Evolutionary conservation across 2,797 vertebrate genomes (phyloP).

Genomic region (Tapirus indicus): DNA sequence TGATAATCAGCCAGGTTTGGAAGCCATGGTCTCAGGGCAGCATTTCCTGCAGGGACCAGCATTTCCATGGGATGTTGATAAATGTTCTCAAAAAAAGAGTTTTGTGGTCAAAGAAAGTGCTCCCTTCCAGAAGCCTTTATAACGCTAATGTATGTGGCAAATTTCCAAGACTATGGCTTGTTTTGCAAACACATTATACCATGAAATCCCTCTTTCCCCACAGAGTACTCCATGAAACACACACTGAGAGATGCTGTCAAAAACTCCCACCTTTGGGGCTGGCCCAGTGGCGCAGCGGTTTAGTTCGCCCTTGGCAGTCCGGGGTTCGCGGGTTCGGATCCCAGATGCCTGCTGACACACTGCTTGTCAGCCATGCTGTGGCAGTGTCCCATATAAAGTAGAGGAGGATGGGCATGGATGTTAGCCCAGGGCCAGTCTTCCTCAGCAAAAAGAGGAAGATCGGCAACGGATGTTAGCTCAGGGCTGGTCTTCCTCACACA

Average conservation of each 20-base stretch:
- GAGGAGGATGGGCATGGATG: too few species aligned
- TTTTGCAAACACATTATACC: slow-evolving; percentile 32
- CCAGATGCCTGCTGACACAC: too few species aligned
- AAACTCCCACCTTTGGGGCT: not conserved
- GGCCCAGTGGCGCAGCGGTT: too few species aligned
- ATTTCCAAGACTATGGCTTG: not conserved
- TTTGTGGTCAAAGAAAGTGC: not conserved
- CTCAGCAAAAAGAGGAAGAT: too few species aligned
- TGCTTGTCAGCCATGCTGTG: too few species aligned
- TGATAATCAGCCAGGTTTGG: not conserved
- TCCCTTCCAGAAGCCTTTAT: not conserved
- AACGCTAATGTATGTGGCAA: not conserved
- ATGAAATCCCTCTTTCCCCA: not conserved
- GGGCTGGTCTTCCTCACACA: too few species aligned
- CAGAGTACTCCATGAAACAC: not conserved
- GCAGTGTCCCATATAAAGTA: too few species aligned
- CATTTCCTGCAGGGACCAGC: not conserved
- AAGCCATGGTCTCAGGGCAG: not conserved
- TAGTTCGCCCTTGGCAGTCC: too few species aligned
- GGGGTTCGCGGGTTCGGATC: too few species aligned
- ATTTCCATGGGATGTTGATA: not conserved
- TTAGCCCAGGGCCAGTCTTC: too few species aligned
- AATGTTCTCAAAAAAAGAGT: not conserved
- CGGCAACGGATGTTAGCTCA: too few species aligned
- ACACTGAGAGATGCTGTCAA: not conserved